Evolutionary conservation across 2,797 vertebrate species (phyloP).

Genomic region (Takifugu rubripes): DNA sequence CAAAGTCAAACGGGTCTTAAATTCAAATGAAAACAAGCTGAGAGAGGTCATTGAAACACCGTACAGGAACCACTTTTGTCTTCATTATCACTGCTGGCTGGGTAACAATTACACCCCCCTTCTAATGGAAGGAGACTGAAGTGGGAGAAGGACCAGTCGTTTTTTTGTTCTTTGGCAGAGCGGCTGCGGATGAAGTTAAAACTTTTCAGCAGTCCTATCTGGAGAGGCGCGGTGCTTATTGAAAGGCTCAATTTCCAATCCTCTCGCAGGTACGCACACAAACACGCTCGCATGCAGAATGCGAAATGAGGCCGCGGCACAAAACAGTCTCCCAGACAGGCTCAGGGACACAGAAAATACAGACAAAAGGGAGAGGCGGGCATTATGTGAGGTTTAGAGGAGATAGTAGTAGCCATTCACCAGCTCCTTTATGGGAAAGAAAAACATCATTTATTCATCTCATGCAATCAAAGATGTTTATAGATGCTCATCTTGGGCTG

Average conservation of each 20-base stretch:
- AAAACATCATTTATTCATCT: conserved; percentile 41
- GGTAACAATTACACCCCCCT: conserved; percentile 32
- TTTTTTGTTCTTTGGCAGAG: conserved; percentile 63
- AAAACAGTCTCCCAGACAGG: conserved; percentile 64
- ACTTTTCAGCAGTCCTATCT: conserved; percentile 63
- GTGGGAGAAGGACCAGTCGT: conserved; percentile 39
- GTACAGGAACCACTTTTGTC: conserved; percentile 35
- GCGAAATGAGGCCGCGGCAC: conserved; percentile 61
- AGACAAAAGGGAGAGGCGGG: conserved; percentile 37
- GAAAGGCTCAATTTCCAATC: conserved; percentile 73
- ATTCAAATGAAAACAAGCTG: conserved; percentile 1
- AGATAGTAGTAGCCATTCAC: conserved; percentile 43
- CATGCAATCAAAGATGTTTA: conserved; percentile 33
- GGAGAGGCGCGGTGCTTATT: conserved; percentile 66
- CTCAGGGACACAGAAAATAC: conserved; percentile 62
- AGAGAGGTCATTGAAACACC: conserved; percentile 5
- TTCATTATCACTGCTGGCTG: conserved; percentile 31
- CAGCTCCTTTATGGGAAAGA: conserved; percentile 40
- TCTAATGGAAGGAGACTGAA: conserved; percentile 20
- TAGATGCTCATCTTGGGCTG: conserved; percentile 44
- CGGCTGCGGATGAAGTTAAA: conserved; percentile 58
- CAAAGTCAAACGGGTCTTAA: conserved; percentile 25
- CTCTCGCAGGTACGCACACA: conserved; percentile 61
- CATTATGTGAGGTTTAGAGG: conserved; percentile 43
- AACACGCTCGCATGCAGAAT: conserved; percentile 43